phyloP scores from a whole-genome alignment of 2,797 vertebrate genomes.

The Ctenochaetus hawaiiensis region DNA sequence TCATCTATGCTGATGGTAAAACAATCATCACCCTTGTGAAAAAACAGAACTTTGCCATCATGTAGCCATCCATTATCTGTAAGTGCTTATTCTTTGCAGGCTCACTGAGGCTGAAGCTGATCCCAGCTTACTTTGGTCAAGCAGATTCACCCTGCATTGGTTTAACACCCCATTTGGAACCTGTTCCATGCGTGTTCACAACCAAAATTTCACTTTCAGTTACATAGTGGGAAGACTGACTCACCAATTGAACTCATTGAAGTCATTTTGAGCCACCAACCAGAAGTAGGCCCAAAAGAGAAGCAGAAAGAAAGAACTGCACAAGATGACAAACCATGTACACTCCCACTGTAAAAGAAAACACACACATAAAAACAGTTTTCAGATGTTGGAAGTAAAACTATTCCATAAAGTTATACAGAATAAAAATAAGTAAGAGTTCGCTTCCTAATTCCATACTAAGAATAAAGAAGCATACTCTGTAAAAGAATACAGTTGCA shows the following conservation, averaged over 20 bases:
- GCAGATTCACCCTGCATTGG: no score
- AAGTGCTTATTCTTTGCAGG: no score
- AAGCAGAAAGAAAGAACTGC: slow-evolving; percentile 92
- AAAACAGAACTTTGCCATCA: neutral
- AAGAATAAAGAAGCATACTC: neutral
- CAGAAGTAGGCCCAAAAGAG: slow-evolving; percentile 96
- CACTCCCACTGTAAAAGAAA: slow-evolving; percentile 91
- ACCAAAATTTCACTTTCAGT: neutral
- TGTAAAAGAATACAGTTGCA: neutral
- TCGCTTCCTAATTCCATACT: neutral
- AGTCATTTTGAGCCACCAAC: slow-evolving; percentile 97
- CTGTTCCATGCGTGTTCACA: neutral
- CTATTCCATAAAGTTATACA: no score
- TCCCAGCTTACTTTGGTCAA: no score
- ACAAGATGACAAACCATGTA: slow-evolving; percentile 93
- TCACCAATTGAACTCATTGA: slow-evolving; percentile 98
- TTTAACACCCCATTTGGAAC: neutral
- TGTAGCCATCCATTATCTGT: no score
- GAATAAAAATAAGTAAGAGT: neutral
- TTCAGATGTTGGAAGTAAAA: no score
- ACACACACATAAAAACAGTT: slow-evolving; percentile 15
- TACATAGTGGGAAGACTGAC: slow-evolving; percentile 51
- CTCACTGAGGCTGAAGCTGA: no score
- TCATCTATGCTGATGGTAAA: neutral
- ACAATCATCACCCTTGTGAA: neutral